Evolutionary conservation across 2,113 vertebrate genomes (phyloP), one percentile per base, ranked within the genome.

Genomic region (Notarius lentiginosus): DNA sequence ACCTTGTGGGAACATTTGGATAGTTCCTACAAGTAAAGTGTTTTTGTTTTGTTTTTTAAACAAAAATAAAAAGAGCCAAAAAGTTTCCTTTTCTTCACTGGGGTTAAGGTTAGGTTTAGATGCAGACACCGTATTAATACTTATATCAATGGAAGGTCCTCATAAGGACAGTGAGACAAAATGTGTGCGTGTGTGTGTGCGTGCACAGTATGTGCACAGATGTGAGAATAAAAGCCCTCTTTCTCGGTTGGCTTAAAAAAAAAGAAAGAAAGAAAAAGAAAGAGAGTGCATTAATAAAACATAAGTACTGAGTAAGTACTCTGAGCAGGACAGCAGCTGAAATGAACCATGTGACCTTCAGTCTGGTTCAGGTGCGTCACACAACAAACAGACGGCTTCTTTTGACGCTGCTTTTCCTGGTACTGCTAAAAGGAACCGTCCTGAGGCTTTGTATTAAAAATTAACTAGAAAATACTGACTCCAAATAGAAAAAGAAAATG

Each of bases 221-320:
- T 94, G 94, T 92, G 90, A 90, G 88, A 93, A 94, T 94, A 94
- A 94, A 93, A 91, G 92, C 83, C 17, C n/a, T 91, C 90, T 92
- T 94, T 94, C 92, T 92, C 91, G 92, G 89, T 90, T 93, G 90
- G 93, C 91, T 91, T 94, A 93, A 89, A 90, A 90, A 92, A 91
- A 88, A 91, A 41, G 2, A 41, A 41, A 41, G 41, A 41, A 41
- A 41, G 41, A 41, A 41, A 41, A 90, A 20, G 91, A 88, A 91
- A 92, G 18, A 20, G 5, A 2, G 89, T 76, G 84, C 94, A 96
- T 96, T 95, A 95, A 96, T 96, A 95, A 95, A 95, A 95, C 94
- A 96, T 96, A 93, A 95, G 94, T 91, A 92, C 91, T 91, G 95
- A 94, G 91, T 91, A 90, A 92, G 88, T 89, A 90, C 89, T 24